Conservation (phyloP, 2,888 invertebrate genomes). For the Pseudoips prasinana region DNA sequence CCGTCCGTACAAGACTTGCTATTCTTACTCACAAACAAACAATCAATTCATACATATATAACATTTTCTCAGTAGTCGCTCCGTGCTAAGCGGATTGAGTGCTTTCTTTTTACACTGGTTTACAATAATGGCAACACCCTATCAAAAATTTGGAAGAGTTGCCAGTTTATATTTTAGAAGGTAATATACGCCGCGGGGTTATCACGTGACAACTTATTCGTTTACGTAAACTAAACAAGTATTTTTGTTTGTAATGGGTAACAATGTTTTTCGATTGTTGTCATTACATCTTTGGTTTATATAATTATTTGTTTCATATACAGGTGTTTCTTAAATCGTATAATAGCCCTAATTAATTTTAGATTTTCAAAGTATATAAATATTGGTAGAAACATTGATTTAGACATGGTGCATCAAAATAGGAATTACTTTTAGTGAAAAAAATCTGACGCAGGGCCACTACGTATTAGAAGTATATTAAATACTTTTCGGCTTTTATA, state of each 20-base stretch:
- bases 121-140: slow-evolving; percentile 20
- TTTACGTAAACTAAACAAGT: slow-evolving; percentile 7
- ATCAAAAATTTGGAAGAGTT: slow-evolving; percentile 10
- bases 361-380: too few species aligned
- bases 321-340: too few species aligned
- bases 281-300: slow-evolving; percentile 30
- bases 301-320: neutral
- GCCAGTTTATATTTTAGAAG: slow-evolving; percentile 22
- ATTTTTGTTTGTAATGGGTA: slow-evolving; percentile 15
- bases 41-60: slow-evolving; percentile 21
- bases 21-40: slow-evolving; percentile 31
- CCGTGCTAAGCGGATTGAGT: slow-evolving; percentile 53
- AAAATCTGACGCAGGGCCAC: too few species aligned
- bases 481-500: too few species aligned
- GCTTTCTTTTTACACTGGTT: slow-evolving; percentile 13
- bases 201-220: slow-evolving; percentile 29
- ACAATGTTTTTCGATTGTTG: slow-evolving; percentile 13
- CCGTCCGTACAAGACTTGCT: slow-evolving; percentile 37
- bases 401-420: too few species aligned
- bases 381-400: too few species aligned
- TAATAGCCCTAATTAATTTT: too few species aligned
- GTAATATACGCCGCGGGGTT: slow-evolving; percentile 19
- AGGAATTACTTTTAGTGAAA: too few species aligned
- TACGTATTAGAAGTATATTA: too few species aligned
- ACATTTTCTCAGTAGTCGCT: slow-evolving; percentile 39